Conservation (phyloP, 92 coral and sea anemone species). For the Scolanthus callimorphus region DNA sequence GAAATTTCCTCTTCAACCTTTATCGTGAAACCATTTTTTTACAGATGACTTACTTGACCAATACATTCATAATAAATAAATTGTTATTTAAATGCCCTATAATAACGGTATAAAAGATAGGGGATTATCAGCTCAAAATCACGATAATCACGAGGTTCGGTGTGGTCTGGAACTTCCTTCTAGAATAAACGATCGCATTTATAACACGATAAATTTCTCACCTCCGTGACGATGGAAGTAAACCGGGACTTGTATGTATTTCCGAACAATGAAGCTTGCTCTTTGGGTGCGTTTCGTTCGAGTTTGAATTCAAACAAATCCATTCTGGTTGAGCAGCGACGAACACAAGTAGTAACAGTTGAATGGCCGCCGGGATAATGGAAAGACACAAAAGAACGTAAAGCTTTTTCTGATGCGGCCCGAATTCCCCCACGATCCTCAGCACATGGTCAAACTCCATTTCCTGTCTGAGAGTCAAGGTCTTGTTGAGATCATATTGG, state of each 20-base stretch:
- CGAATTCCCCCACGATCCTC: slow-evolving; percentile 94
- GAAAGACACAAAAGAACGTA: slow-evolving; percentile 79
- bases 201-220: too few species aligned
- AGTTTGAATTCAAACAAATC: slow-evolving; percentile 67
- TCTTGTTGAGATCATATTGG: too few species aligned
- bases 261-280: slow-evolving; percentile 63
- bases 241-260: slow-evolving; percentile 64
- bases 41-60: too few species aligned
- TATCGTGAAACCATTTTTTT: too few species aligned
- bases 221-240: slow-evolving; percentile 90
- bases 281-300: slow-evolving; percentile 66
- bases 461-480: too few species aligned
- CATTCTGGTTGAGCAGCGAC: slow-evolving; percentile 87
- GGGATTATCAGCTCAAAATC: too few species aligned
- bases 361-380: slow-evolving; percentile 91
- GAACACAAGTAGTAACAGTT: slow-evolving; percentile 83
- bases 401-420: slow-evolving; percentile 84
- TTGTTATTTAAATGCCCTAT: too few species aligned
- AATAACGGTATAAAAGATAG: background rate
- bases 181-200: too few species aligned
- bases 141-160: too few species aligned
- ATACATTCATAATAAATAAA: too few species aligned
- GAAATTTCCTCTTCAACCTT: too few species aligned
- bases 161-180: too few species aligned
- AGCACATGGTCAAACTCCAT: slow-evolving; percentile 99